Base-by-base conservation (phyloP, 2,888 invertebrate genomes). In the Aphidoletes aphidimyza region DNA sequence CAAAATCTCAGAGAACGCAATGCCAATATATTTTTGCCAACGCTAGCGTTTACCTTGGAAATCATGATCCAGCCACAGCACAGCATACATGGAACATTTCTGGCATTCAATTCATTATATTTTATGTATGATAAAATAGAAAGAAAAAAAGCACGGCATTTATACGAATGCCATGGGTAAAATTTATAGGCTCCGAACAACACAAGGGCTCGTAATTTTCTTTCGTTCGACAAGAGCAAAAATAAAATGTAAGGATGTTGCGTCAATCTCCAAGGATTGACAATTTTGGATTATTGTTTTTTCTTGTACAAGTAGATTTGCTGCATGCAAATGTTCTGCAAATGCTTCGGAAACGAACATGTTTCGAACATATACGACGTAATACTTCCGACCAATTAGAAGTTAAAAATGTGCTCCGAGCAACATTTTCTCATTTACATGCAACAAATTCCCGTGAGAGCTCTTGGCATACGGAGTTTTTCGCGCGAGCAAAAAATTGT, bases 331-430 rank as follows among this genome's bases (percentile, higher is more conserved):
- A n/a, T n/a, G n/a, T 39, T 47, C 11, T 54, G 26, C 30, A 30
- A 69, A 14, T 11, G 30, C 34, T n/a, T n/a, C n/a, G n/a, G n/a
- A 22, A n/a, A 54, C 54, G 14, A 9, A 69, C 14, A 69, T 69
- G 3, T 26, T 22, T 11, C 22, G 1, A 54, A 3, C 5, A 54
- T 26, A 47, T 54, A 22, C 22, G 54, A 54, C 54, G 22, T 69
- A 30, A 69, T 69, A 69, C 17, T 69, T 69, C 30, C 69, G 17
- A 26, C 69, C 69, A 69, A 69, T 69, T 69, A 30, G 69, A 69
- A 69, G 30, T 69, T 30, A 54, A 6, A 69, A 47, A 47, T 47
- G 17, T 19, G 17, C 17, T 14, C 17, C 17, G 54, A 54, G 1
- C 22, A n/a, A 5, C 22, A 54, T 54, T n/a, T n/a, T n/a, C n/a